Base-by-base conservation (phyloP, 2,113 vertebrate genomes). In the Rattus rattus region DNA sequence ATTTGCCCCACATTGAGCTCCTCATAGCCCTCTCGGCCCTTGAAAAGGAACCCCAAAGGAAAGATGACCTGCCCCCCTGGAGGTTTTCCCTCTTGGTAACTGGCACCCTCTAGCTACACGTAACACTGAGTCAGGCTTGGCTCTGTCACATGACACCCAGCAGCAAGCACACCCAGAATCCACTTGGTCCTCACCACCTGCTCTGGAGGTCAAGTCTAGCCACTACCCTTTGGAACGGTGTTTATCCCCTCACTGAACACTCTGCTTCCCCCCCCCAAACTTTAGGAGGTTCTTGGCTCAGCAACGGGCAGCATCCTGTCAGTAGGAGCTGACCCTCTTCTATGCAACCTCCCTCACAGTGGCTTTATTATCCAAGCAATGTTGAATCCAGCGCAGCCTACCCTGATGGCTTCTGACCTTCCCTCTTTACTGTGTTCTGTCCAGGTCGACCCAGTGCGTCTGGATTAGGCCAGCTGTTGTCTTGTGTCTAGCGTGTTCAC, bases 401-500 rank as follows among this genome's bases (percentile, higher is more conserved):
- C 8, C 4, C 19, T 4, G 1, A 3, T 1, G 56, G 39, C 30
- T 65, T 56, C 70, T 52, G 7, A 43, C 22, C 70, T 19, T 5
- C 56, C 3, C 4, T 0, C 0, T 43, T 86, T 19, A 3, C 30
- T 59, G 22, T 20, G 26, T 33, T 69, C 54, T 47, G 8, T 28
- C 28, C 19, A 7, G 22, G 11, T 39, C 73, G 67, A 47, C 5
- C 26, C n/a, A 26, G 24, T 22, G 36, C 47, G 24, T 22, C 28
- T 13, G 13, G 12, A 16, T 49, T 81, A 85, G 83, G 47, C 2
- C 30, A 24, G 16, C n/a, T 2, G 1, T 24, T 30, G n/a, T 65
- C 77, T 72, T 3, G 22, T 2, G 22, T 14, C 39, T 22, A 16
- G 85, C 98, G 99, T 99, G 99, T 99, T 99, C 98, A 99, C 99